These are phyloP conservation scores for Adelphocoris suturalis DNA, from an alignment of 2,888 invertebrate species.

Conservation along the genomic window DNA sequence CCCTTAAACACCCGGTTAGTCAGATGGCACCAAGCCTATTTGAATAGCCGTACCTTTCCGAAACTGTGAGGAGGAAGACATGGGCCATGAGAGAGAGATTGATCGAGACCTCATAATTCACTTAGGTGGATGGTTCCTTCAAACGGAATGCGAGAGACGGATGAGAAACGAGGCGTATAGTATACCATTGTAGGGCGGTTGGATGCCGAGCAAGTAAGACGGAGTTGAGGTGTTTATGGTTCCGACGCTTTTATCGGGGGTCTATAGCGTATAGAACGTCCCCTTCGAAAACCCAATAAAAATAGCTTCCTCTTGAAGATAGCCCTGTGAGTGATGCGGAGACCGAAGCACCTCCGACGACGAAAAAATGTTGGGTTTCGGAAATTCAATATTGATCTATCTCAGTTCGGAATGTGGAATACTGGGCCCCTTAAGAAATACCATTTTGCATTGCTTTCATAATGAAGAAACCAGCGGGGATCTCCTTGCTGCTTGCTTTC, in stretches of 20 bases:
- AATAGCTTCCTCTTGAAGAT: not conserved
- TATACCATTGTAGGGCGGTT: constrained; percentile 1
- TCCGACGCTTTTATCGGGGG: constrained; percentile 36
- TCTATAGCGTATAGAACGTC: not conserved
- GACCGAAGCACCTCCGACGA: not conserved
- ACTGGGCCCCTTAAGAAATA: too few species aligned
- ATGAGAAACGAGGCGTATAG: constrained; percentile 8
- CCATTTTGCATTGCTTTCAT: too few species aligned
- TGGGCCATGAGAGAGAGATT: not conserved
- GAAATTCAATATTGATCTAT: too few species aligned
- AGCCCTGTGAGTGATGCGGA: not conserved
- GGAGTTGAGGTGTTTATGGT: constrained; percentile 37
- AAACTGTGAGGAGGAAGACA: not conserved
- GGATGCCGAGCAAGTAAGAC: not conserved
- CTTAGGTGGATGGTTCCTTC: not conserved
- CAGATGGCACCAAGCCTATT: too few species aligned
- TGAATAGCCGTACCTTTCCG: too few species aligned
- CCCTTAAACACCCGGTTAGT: too few species aligned
- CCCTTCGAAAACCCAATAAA: not conserved
- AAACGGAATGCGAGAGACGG: not conserved
- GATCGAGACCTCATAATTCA: constrained; percentile 26
- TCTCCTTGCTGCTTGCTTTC: too few species aligned
- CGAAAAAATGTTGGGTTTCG: too few species aligned
- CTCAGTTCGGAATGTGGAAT: too few species aligned
- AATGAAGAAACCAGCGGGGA: too few species aligned